Percentiles rank a stretch among this genome's conserved stretches.
phyloP scores from a whole-genome alignment of 2,888 invertebrate species.

The Auanema sp. region DNA sequence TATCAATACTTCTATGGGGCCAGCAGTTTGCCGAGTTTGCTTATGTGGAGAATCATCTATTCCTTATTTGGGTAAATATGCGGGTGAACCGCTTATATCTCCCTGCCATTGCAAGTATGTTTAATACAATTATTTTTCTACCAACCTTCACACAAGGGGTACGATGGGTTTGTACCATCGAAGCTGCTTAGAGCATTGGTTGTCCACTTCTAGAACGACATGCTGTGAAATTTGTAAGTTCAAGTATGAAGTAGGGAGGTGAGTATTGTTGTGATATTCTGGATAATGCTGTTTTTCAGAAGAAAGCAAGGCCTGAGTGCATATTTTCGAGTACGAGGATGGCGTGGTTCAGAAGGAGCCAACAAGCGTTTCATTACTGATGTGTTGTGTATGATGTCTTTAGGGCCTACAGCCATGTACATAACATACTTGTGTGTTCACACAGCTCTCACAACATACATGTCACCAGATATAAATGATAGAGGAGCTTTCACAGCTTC shows the following conservation, averaged over 20 bases:
- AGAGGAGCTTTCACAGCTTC: too few relatives aligned
- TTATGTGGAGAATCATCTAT: conserved; percentile 67
- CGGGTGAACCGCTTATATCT: conserved; percentile 68
- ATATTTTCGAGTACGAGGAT: conserved; percentile 27
- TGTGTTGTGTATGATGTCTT: conserved; percentile 69
- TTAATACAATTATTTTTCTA: conserved; percentile 4
- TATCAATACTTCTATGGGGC: conserved; percentile 28
- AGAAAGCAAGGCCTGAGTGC: conserved; percentile 65
- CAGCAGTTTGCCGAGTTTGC: conserved; percentile 68
- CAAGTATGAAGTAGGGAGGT: conserved; percentile 73
- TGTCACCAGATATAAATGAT: too few relatives aligned
- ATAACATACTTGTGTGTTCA: conserved; percentile 67
- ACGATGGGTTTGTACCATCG: conserved; percentile 77
- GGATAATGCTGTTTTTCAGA: conserved; percentile 35
- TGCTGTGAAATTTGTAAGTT: conserved; percentile 78
- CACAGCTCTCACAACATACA: conserved; percentile 10
- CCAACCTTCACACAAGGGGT: conserved; percentile 66
- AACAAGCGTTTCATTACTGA: conserved; percentile 67
- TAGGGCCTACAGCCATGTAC: conserved; percentile 71
- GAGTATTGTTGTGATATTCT: conserved; percentile 27
- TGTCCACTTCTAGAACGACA: conserved; percentile 74
- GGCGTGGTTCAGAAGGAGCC: conserved; percentile 65
- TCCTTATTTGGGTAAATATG: conserved; percentile 36
- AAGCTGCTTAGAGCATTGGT: conserved; percentile 77
- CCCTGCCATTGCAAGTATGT: conserved; percentile 70